phyloP scores from a whole-genome alignment of 2,888 invertebrate species.

The Leucophenga montana region DNA sequence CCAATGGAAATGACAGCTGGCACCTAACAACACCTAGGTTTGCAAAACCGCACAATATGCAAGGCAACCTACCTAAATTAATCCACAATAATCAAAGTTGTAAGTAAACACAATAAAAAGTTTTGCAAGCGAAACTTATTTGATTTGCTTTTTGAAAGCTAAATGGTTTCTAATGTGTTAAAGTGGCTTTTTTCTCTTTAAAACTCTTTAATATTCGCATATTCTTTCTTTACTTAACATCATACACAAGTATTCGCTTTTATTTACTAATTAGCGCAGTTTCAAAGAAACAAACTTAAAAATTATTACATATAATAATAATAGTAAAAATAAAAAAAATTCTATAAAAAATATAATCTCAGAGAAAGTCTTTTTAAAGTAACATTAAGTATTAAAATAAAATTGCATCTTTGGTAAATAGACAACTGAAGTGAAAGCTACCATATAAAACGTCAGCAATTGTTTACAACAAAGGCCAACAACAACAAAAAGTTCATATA shows the following conservation, averaged over 20 bases:
- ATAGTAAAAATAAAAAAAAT: not conserved
- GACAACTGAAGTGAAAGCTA: slow-evolving; percentile 49
- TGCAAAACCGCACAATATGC: too few relatives aligned
- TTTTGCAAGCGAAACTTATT: too few relatives aligned
- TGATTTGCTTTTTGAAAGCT: too few relatives aligned
- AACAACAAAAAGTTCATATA: not conserved
- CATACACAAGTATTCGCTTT: not conserved
- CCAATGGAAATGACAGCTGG: too few relatives aligned
- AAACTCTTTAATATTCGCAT: not conserved
- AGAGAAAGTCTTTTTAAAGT: slow-evolving; percentile 9
- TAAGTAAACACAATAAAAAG: too few relatives aligned
- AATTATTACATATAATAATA: not conserved
- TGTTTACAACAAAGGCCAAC: slow-evolving; percentile 12
- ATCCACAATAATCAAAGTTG: too few relatives aligned
- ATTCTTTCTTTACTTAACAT: not conserved
- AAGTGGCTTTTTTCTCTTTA: too few relatives aligned
- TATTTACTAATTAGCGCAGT: not conserved
- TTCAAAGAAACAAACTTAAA: not conserved
- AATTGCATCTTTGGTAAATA: slow-evolving; percentile 52
- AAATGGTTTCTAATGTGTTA: too few relatives aligned
- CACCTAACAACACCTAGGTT: too few relatives aligned
- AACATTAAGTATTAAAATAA: slow-evolving; percentile 22
- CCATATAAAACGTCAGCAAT: slow-evolving; percentile 23
- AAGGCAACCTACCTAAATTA: too few relatives aligned
- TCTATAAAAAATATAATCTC: slow-evolving; percentile 8